Percentiles rank a stretch among this genome's conserved stretches.
Evolutionary conservation across 1,140 invertebrate species (phyloP).

Genomic region (Drosophila bifasciata): DNA sequence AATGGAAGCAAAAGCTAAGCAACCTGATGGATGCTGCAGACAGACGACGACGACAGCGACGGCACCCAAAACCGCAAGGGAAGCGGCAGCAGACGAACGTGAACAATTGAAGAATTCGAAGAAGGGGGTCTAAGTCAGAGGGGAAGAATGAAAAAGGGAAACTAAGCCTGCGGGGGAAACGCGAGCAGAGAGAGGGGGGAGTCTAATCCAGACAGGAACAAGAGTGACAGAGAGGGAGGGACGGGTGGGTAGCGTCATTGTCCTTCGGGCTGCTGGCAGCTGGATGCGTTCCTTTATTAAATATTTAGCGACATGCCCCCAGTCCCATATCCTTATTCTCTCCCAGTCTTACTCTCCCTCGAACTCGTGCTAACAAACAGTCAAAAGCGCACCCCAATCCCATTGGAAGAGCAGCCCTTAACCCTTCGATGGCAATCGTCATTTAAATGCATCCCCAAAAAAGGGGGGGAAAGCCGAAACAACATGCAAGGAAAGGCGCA

Average conservation of each 20-base stretch:
- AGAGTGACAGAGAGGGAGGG: too few relatives aligned
- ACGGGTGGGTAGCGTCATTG: constrained; percentile 38
- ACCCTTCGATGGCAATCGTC: too few relatives aligned
- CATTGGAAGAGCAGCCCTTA: neutral
- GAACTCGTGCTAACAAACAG: too few relatives aligned
- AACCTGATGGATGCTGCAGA: constrained; percentile 58
- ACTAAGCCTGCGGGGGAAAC: neutral
- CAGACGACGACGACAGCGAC: constrained; percentile 26
- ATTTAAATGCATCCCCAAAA: too few relatives aligned
- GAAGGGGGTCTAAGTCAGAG: neutral
- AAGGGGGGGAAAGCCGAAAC: too few relatives aligned
- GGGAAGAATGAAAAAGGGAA: neutral
- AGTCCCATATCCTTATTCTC: neutral
- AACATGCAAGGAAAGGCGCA: too few relatives aligned
- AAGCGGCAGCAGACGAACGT: constrained; percentile 39
- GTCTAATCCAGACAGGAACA: neutral
- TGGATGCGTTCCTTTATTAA: constrained; percentile 69
- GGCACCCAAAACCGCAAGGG: constrained; percentile 34
- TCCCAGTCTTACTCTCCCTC: too few relatives aligned
- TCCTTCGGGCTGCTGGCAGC: constrained; percentile 45
- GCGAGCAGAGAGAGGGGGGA: too few relatives aligned
- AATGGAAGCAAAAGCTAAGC: constrained; percentile 8
- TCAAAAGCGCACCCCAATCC: too few relatives aligned
- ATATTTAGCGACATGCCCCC: constrained; percentile 57
- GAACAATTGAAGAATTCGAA: constrained; percentile 47